phyloP scores from a whole-genome alignment of 2,888 invertebrate species.

The Hermaeophaga mercurialis region DNA sequence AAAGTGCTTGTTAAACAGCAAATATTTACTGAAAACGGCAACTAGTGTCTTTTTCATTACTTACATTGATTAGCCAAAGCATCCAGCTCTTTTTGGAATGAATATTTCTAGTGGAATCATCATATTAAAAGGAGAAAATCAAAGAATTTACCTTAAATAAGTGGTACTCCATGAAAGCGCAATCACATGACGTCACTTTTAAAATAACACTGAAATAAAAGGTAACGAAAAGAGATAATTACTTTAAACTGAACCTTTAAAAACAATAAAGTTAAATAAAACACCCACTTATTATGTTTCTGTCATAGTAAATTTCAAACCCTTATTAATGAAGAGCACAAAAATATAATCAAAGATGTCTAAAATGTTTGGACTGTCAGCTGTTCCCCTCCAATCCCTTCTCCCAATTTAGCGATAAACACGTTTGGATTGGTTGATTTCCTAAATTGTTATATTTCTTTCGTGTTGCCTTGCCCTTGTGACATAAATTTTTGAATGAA shows the following conservation, averaged over 20 bases:
- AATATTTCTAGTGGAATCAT: background rate
- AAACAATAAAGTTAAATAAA: constrained; percentile 41
- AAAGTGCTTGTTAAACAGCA: constrained; percentile 38
- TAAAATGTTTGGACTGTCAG: constrained; percentile 55
- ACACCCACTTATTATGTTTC: constrained; percentile 50
- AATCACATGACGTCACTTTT: constrained; percentile 58
- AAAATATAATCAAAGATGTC: constrained; percentile 56
- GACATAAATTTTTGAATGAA: constrained; percentile 37
- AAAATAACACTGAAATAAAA: constrained; percentile 49
- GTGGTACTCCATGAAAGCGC: constrained; percentile 55
- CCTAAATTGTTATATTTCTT: constrained; percentile 40
- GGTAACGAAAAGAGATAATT: constrained; percentile 41
- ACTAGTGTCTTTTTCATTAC: constrained; percentile 36
- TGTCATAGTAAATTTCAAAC: constrained; percentile 52
- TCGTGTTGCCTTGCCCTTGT: constrained; percentile 42
- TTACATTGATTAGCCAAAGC: constrained; percentile 36
- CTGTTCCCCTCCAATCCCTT: constrained; percentile 53
- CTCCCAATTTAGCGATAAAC: constrained; percentile 36
- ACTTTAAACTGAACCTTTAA: constrained; percentile 43
- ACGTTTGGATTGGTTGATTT: constrained; percentile 44
- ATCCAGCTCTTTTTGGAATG: constrained; percentile 16
- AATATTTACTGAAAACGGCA: constrained; percentile 42
- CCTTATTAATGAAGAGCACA: constrained; percentile 44
- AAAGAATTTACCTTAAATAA: constrained; percentile 52
- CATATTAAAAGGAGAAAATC: constrained; percentile 39